phyloP scores from a whole-genome alignment of 2,113 vertebrate species.

The Datnioides undecimradiatus region DNA sequence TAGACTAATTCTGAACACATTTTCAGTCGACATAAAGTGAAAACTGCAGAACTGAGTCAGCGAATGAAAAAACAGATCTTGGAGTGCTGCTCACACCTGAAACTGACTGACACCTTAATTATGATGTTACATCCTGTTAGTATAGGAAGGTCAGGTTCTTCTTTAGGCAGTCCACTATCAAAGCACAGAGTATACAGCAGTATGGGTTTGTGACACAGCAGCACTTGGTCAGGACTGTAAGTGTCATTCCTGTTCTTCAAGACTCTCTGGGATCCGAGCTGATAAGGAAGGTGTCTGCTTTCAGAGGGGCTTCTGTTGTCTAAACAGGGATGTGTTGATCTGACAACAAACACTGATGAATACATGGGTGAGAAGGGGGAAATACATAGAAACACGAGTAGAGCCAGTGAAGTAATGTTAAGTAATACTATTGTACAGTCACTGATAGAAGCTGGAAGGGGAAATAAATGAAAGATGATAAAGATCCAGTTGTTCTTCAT shows the following conservation, averaged over 20 bases:
- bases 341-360: constrained; percentile 60
- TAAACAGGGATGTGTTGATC: constrained; percentile 75
- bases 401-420: not conserved
- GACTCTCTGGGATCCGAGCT: constrained; percentile 23
- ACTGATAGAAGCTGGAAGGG: not conserved
- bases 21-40: too few species aligned
- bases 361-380: constrained; percentile 26
- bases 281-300: constrained; percentile 67
- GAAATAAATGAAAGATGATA: not conserved
- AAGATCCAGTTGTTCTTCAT: not conserved
- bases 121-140: not conserved
- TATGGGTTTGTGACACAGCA: not conserved
- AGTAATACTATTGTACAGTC: not conserved
- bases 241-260: constrained; percentile 21
- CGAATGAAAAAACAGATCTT: too few species aligned
- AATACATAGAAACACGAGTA: constrained; percentile 17
- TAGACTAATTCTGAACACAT: not conserved
- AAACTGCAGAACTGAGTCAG: too few species aligned
- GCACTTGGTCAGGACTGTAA: constrained; percentile 17
- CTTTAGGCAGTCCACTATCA: not conserved
- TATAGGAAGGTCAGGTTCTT: not conserved
- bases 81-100: not conserved
- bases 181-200: not conserved
- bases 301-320: constrained; percentile 67
- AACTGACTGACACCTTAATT: not conserved